Conservation (phyloP, 1,140 invertebrate genomes). For the Sarcophaga peregrina region DNA sequence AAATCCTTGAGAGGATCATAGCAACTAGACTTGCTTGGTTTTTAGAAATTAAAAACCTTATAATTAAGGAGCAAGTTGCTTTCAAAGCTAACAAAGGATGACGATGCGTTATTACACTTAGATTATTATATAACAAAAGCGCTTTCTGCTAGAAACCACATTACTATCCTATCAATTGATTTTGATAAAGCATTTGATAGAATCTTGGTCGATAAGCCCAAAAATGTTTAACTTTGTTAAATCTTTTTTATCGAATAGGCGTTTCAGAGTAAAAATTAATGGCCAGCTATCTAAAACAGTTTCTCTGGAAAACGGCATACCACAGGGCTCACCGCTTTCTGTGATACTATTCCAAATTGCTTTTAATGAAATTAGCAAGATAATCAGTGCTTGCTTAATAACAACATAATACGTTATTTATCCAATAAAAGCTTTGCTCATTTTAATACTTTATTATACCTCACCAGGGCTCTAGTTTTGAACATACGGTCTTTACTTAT, state of each 20-base stretch:
- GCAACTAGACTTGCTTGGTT: too few relatives aligned
- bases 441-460: neutral
- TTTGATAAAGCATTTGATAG: constrained; percentile 2
- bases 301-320: neutral
- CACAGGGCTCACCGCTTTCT: neutral
- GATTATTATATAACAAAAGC: neutral
- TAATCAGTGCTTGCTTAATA: too few relatives aligned
- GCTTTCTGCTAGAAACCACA: neutral
- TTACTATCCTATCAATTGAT: neutral
- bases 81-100: neutral
- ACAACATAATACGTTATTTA: neutral
- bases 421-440: neutral
- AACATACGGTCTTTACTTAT: too few relatives aligned
- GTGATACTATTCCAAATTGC: neutral
- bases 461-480: neutral
- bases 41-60: too few relatives aligned
- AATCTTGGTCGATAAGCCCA: neutral
- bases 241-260: neutral
- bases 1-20: too few relatives aligned
- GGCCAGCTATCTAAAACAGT: neutral
- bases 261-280: too few relatives aligned
- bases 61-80: too few relatives aligned
- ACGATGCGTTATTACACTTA: neutral
- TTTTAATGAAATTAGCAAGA: too few relatives aligned
- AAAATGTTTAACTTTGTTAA: neutral